A percentile compares a stretch with the other conserved stretches of the same genome.
Evolutionary conservation across 2,113 vertebrate genomes (phyloP).

Genomic region (Crotalus helleri): DNA sequence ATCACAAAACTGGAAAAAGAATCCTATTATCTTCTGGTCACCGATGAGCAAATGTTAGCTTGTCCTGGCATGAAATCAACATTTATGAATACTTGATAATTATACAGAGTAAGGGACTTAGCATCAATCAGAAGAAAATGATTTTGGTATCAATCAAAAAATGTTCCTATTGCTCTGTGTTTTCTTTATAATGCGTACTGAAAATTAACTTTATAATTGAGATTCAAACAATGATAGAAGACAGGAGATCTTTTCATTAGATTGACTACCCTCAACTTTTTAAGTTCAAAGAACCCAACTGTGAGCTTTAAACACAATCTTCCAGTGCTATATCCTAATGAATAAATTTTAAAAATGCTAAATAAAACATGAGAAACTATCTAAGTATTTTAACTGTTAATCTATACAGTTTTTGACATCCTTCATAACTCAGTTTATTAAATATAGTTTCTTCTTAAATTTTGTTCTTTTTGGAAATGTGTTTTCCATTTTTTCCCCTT

Average conservation of each 20-base stretch:
- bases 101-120: conserved; percentile 7
- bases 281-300: conserved; percentile 49
- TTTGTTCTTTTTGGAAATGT: background rate
- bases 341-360: conserved; percentile 47
- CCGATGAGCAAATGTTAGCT: background rate
- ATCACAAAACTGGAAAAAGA: background rate
- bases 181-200: background rate
- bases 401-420: conserved; percentile 16
- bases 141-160: background rate
- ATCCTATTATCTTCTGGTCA: background rate
- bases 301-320: conserved; percentile 55
- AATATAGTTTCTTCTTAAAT: background rate
- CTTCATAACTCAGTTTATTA: background rate
- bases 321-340: conserved; percentile 41
- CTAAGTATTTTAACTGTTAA: conserved; percentile 35
- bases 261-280: conserved; percentile 51
- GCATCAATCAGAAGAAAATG: background rate
- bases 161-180: background rate
- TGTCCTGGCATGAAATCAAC: conserved; percentile 8
- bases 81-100: conserved; percentile 17
- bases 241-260: background rate
- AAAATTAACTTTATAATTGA: conserved; percentile 56
- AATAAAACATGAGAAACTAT: conserved; percentile 35
- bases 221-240: conserved; percentile 38
- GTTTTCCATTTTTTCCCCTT: background rate